Conservation (phyloP, 2,888 invertebrate species). For the Oscheius sp. region DNA sequence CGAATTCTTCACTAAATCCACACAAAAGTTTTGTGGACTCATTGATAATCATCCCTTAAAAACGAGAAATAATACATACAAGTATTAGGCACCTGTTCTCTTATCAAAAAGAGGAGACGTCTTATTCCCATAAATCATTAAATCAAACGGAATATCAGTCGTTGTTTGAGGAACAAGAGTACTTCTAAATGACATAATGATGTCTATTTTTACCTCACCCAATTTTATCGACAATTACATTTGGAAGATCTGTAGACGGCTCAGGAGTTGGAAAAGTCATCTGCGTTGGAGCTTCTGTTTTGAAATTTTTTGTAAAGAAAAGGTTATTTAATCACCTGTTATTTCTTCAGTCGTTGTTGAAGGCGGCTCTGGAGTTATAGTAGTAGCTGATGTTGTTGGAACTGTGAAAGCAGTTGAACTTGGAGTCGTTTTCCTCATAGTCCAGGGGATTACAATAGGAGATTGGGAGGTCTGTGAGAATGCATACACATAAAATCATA, state of each 20-base stretch:
- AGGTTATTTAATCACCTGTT: neutral
- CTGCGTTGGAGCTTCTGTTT: neutral
- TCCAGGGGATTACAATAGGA: conserved; percentile 39
- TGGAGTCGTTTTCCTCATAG: conserved; percentile 14
- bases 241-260: conserved; percentile 14
- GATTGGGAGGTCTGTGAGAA: conserved; percentile 32
- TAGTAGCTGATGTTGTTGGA: neutral
- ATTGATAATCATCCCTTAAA: conserved; percentile 48
- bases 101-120: conserved; percentile 64
- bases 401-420: no score
- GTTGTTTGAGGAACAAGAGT: conserved; percentile 28
- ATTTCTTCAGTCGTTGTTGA: conserved; percentile 21
- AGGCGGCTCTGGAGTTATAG: neutral
- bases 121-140: conserved; percentile 60
- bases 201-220: neutral
- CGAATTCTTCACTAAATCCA: conserved; percentile 64
- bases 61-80: neutral
- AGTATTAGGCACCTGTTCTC: conserved; percentile 39
- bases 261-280: conserved; percentile 8
- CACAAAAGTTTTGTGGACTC: conserved; percentile 63
- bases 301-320: neutral
- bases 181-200: neutral
- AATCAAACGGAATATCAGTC: conserved; percentile 60
- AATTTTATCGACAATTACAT: neutral
- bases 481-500: neutral